A percentile compares a stretch with the other conserved stretches of the same genome.
Evolutionary conservation across 53 echinoderm and acorn worm species (phyloP).

Genomic region (Mesocentrotus franciscanus): DNA sequence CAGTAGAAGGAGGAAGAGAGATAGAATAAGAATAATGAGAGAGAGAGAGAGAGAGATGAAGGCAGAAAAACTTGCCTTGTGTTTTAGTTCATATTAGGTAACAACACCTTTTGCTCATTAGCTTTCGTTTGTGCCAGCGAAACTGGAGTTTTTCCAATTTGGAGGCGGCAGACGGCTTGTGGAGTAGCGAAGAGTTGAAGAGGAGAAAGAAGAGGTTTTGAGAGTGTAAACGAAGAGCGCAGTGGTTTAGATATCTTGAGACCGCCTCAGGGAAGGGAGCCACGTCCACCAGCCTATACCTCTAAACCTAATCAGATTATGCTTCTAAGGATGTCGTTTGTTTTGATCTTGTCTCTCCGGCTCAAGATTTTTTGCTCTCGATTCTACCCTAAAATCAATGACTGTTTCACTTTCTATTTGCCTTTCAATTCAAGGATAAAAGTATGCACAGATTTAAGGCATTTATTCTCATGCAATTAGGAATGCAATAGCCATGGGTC

Average conservation of each 20-base stretch:
- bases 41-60: not conserved
- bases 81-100: conserved; percentile 25
- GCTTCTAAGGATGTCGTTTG: conserved; percentile 50
- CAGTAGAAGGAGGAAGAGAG: not conserved
- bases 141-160: conserved; percentile 31
- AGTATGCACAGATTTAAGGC: not conserved
- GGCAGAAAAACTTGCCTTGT: not conserved
- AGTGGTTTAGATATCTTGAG: conserved; percentile 43
- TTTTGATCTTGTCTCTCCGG: conserved; percentile 36
- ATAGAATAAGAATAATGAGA: not conserved
- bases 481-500: not conserved
- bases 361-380: not conserved
- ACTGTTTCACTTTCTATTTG: not conserved
- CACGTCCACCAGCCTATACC: not conserved
- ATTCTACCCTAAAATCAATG: conserved; percentile 21
- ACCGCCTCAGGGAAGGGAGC: conserved; percentile 36
- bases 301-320: conserved; percentile 49
- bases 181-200: conserved; percentile 45
- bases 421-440: not conserved
- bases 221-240: conserved; percentile 50
- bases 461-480: not conserved
- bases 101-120: conserved; percentile 47
- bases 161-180: conserved; percentile 21
- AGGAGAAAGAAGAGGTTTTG: not conserved
- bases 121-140: conserved; percentile 40